Percentiles rank a stretch among this genome's conserved stretches.
Conservation (phyloP, 2,888 invertebrate species). For the Brenthis daphne region DNA sequence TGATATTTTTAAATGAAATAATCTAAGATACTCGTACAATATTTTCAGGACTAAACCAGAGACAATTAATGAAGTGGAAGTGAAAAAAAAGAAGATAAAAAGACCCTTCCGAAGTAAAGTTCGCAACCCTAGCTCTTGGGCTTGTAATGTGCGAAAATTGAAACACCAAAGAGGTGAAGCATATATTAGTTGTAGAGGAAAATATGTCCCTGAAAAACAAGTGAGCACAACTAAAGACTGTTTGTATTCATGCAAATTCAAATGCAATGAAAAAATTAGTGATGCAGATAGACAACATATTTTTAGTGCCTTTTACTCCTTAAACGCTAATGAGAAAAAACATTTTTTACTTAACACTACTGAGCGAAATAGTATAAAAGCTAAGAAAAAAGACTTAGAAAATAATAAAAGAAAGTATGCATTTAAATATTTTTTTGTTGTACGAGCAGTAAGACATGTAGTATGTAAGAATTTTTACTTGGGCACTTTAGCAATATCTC, state of each 20-base stretch:
- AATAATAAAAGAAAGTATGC: slow-evolving; percentile 61
- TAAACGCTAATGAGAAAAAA: slow-evolving; percentile 71
- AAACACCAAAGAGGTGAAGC: slow-evolving; percentile 75
- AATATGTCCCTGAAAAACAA: slow-evolving; percentile 65
- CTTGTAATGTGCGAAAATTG: slow-evolving; percentile 67
- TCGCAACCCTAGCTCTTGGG: slow-evolving; percentile 69
- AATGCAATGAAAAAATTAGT: slow-evolving; percentile 68
- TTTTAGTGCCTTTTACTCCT: slow-evolving; percentile 71
- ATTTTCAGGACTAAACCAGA: slow-evolving; percentile 55
- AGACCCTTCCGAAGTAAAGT: slow-evolving; percentile 56
- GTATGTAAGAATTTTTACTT: slow-evolving; percentile 76
- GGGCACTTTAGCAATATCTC: slow-evolving; percentile 73
- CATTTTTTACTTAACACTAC: slow-evolving; percentile 73
- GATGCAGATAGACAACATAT: slow-evolving; percentile 67
- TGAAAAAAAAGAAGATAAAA: slow-evolving; percentile 42
- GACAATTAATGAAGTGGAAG: slow-evolving; percentile 36
- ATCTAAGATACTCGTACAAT: not conserved
- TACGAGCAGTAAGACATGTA: slow-evolving; percentile 60
- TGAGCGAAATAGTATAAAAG: slow-evolving; percentile 62
- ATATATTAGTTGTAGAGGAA: slow-evolving; percentile 68
- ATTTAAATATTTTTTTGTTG: slow-evolving; percentile 71
- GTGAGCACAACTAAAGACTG: slow-evolving; percentile 71
- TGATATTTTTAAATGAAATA: too few relatives aligned
- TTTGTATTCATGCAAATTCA: slow-evolving; percentile 65
- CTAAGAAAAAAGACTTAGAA: slow-evolving; percentile 46